A percentile compares a stretch with the other conserved stretches of the same genome.
phyloP scores from a whole-genome alignment of 1,140 invertebrate species.

The Drosophila yakuba region DNA sequence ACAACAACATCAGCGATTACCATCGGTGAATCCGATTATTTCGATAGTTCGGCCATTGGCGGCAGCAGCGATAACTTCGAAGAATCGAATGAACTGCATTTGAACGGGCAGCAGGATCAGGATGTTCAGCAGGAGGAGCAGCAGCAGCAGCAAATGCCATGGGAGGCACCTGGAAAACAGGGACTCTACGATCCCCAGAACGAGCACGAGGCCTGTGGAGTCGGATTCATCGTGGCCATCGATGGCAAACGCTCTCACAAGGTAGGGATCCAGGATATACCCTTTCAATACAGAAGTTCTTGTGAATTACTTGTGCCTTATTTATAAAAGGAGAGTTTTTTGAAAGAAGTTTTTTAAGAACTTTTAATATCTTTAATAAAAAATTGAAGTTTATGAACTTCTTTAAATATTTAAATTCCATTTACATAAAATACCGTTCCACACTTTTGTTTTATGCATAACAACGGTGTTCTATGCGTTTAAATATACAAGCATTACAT shows the following conservation, averaged over 20 bases:
- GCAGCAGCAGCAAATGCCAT: conserved; percentile 85
- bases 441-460: background rate
- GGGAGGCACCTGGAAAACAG: conserved; percentile 88
- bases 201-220: conserved; percentile 98
- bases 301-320: too few species aligned
- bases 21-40: conserved; percentile 41
- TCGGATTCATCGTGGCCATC: conserved; percentile 99
- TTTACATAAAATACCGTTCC: too few species aligned
- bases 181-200: conserved; percentile 97
- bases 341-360: too few species aligned
- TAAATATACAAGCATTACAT: background rate
- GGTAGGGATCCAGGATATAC: conserved; percentile 86
- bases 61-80: conserved; percentile 27
- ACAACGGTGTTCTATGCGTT: too few species aligned
- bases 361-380: too few species aligned
- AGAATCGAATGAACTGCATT: conserved; percentile 71
- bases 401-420: too few species aligned
- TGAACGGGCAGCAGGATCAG: conserved; percentile 51
- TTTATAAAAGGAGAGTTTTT: background rate
- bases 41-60: conserved; percentile 35
- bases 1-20: conserved; percentile 53
- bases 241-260: conserved; percentile 97
- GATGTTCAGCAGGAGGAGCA: conserved; percentile 40
- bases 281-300: background rate
- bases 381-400: too few species aligned